Base-by-base conservation (phyloP, 2,888 invertebrate genomes). In the Biston betularia region DNA sequence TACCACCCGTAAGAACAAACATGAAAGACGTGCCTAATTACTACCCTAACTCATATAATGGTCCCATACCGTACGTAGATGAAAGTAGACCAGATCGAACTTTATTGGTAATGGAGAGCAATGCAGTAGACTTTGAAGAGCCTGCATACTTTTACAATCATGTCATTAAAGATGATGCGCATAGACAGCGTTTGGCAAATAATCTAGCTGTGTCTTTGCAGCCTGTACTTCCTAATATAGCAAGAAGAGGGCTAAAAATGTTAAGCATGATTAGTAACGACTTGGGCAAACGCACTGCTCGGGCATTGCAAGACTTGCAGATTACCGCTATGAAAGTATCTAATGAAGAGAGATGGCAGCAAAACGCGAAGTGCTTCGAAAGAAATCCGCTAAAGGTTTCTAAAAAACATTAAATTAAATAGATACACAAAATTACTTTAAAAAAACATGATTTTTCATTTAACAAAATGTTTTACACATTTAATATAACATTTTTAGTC, bases 221-320 rank as follows among this genome's bases (percentile, higher is more conserved):
- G 14, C 14, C 62, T 6, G 77, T 74, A 0, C 63, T 71, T 10
- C 64, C 75, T 0, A 72, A 71, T 1, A 61, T 76, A 6, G 24
- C 97, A 86, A 96, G 96, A 76, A 95, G 97, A 64, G 96, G 96
- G 6, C 94, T 98, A 3, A 95, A 95, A 75, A 96, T 97, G 82
- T 97, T 98, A 82, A 87, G 94, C n/a, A 94, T 97, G 79, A 96
- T 96, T 0, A 96, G 97, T 85, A 85, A 94, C 0, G 96, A 96
- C 55, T 96, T 97, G 65, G 97, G 98, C 0, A 93, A 89, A 70
- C 92, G 95, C 80, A 89, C 97, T 24, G 94, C 94, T 0, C 42
- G 33, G 0, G 69, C 69, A 0, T 65, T 80, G 12, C 58, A 71
- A 61, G 59, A 55, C 15, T 49, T 68, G 4, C 68, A 70, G 11